Base-by-base conservation (phyloP, 1,140 invertebrate genomes). In the Conus ventricosus region DNA sequence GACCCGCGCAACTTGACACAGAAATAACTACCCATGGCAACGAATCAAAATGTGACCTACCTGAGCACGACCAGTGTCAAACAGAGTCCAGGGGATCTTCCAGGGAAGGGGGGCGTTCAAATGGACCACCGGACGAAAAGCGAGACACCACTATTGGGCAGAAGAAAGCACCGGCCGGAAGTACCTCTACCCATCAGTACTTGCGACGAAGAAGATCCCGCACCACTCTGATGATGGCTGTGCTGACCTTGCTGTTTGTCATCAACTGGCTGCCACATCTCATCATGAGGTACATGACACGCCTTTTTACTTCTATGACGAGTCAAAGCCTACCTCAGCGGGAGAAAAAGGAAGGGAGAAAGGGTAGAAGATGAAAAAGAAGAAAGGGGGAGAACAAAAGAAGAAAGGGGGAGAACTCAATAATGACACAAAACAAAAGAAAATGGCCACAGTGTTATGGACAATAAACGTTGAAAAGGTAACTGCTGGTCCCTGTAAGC, bases 241-340 rank as follows among this genome's bases (percentile, higher is more conserved):
- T 67, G 55, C 27, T 85, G 23, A 85, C 84, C 8, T 23, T 39
- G 20, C 20, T 85, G 17, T 85, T 67, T 15, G 20, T 85, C 20
- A 6, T 63, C 57, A 85, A 85, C 84, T 85, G 84, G 84, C 60
- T 85, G 60, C 84, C 84, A 20, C 84, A 71, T 85, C 20, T 85
- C 1, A 3, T 63, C n/a, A 85, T 85, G 57, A 85, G 84, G 84
- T 85, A 51, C 39, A 39, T 39, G 0, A 39, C 3, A 39, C 39
- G 39, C 39, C 0, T 39, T 39, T 39, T 39, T 39, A 39, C 3
- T 39, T 39, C 39, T 39, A 39, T 39, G 39, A 39, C 3, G 39
- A 39, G 39, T 39, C 39, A 39, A 39, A 39, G 3, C 39, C 39
- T 39, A 39, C 3, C 39, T 39, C 3, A 3, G 39, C 39, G 39